Base-by-base conservation (phyloP, 2,888 invertebrate genomes). In the Galerucella pusilla region DNA sequence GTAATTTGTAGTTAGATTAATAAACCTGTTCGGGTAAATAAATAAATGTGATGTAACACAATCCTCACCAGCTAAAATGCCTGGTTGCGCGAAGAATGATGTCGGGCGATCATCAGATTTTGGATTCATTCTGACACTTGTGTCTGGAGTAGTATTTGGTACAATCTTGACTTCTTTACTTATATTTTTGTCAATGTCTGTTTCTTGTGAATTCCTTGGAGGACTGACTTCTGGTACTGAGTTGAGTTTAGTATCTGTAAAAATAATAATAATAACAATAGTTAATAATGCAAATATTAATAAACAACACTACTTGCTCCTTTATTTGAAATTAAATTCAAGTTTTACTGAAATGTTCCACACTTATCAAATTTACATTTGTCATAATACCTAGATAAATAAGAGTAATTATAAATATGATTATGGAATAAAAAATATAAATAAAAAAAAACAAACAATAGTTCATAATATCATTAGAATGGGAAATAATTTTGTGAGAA, bases 31-130 rank as follows among this genome's bases (percentile, higher is more conserved):
- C 4, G 49, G 11, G 12, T 12, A 12, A 49, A 49, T 49, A 46
- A 46, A 16, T 20, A 57, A 20, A 10, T 16, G 7, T 6, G n/a
- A 7, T 54, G 11, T 54, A n/a, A 57, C 57, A 57, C 16, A 57
- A 0, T 57, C 11, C 87, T 86, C 86, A 97, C 97, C 97, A 88
- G 96, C 97, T 85, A 97, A 91, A 81, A 97, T 96, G 88, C 96
- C 97, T 59, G 97, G 97, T 89, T 97, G 97, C 83, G 96, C 95
- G 88, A 97, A 97, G 93, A 97, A 96, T 86, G 96, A 96, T 87
- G 96, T 94, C 85, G 94, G 93, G 85, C 94, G 92, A 86, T 96
- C 95, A 85, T 94, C 95, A 80, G 92, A 90, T 89, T 94, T 94
- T 79, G 92, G 91, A 89, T 94, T 94, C 95, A 96, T 95, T 89